Evolutionary conservation across 2,888 invertebrate genomes (phyloP).

Genomic region (Synergus umbraculus): DNA sequence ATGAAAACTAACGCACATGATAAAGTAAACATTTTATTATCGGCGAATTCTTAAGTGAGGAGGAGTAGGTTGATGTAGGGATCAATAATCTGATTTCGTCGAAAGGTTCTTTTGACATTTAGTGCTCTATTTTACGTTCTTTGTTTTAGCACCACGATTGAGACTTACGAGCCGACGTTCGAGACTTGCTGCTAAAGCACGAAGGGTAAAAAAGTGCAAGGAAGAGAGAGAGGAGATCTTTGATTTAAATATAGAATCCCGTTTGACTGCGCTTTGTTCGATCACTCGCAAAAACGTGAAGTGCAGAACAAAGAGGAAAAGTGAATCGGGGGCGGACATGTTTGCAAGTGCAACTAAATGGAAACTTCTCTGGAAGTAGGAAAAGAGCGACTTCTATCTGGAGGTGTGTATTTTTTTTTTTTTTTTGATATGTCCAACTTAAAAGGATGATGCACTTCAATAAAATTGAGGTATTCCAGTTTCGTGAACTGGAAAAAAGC

Average conservation of each 20-base stretch:
- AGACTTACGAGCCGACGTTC: slow-evolving; percentile 29
- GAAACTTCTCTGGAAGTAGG: not conserved
- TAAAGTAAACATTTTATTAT: slow-evolving; percentile 33
- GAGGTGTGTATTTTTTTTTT: not conserved
- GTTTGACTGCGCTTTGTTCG: slow-evolving; percentile 67
- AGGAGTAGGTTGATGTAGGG: slow-evolving; percentile 5
- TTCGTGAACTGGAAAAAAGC: too few species aligned
- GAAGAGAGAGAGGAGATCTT: slow-evolving; percentile 53
- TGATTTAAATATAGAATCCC: slow-evolving; percentile 67
- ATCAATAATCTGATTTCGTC: slow-evolving; percentile 36
- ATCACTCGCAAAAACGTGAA: slow-evolving; percentile 53
- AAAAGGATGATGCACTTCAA: too few species aligned
- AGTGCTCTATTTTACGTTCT: slow-evolving; percentile 14
- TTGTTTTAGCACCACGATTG: slow-evolving; percentile 33
- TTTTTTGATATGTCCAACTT: too few species aligned
- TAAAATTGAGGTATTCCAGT: too few species aligned
- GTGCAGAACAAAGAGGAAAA: slow-evolving; percentile 50
- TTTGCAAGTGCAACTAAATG: not conserved
- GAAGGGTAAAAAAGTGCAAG: slow-evolving; percentile 10
- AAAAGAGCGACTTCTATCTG: not conserved
- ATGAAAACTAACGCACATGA: not conserved
- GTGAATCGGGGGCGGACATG: slow-evolving; percentile 29
- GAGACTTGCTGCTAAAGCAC: not conserved
- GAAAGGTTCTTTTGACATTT: slow-evolving; percentile 38
- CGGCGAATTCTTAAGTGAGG: slow-evolving; percentile 6